Percentiles rank a stretch among this genome's conserved stretches.
phyloP scores from a whole-genome alignment of 2,113 vertebrate genomes.

The Nothobranchius furzeri region DNA sequence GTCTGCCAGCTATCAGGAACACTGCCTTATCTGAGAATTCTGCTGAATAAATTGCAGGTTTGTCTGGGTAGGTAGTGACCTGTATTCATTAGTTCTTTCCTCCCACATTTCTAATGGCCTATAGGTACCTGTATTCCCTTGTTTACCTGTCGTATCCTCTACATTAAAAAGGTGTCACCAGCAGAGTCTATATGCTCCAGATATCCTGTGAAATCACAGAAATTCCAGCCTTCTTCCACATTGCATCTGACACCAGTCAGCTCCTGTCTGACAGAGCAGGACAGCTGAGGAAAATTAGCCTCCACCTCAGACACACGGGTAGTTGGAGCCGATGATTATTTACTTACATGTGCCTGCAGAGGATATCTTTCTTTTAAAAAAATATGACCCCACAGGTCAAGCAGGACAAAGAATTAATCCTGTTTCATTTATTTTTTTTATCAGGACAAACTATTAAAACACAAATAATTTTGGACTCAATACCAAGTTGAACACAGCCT shows the following conservation, averaged over 20 bases:
- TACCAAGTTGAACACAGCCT: no score
- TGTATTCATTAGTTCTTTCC: slow-evolving; percentile 3
- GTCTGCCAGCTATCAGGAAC: slow-evolving; percentile 16
- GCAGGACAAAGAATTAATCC: no score
- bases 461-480: no score
- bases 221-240: slow-evolving; percentile 89
- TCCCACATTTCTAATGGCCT: slow-evolving; percentile 15
- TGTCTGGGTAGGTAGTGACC: slow-evolving; percentile 1
- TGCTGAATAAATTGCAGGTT: slow-evolving; percentile 20
- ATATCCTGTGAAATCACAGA: slow-evolving; percentile 86
- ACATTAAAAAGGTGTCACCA: slow-evolving; percentile 11
- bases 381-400: not conserved
- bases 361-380: not conserved
- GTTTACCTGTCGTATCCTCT: slow-evolving; percentile 1
- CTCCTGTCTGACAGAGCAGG: slow-evolving; percentile 88
- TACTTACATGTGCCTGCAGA: not conserved
- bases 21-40: slow-evolving; percentile 22
- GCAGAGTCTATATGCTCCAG: slow-evolving; percentile 76
- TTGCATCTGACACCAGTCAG: slow-evolving; percentile 87
- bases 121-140: not conserved
- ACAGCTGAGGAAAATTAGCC: slow-evolving; percentile 83
- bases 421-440: no score
- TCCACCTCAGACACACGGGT: slow-evolving; percentile 78
- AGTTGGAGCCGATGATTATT: slow-evolving; percentile 8
- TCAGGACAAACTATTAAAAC: no score